Percentiles rank a stretch among this genome's conserved stretches.
These are phyloP conservation scores for Peromyscus maniculatus DNA, from an alignment of 2,113 vertebrate genomes.

Conservation along the genomic window DNA sequence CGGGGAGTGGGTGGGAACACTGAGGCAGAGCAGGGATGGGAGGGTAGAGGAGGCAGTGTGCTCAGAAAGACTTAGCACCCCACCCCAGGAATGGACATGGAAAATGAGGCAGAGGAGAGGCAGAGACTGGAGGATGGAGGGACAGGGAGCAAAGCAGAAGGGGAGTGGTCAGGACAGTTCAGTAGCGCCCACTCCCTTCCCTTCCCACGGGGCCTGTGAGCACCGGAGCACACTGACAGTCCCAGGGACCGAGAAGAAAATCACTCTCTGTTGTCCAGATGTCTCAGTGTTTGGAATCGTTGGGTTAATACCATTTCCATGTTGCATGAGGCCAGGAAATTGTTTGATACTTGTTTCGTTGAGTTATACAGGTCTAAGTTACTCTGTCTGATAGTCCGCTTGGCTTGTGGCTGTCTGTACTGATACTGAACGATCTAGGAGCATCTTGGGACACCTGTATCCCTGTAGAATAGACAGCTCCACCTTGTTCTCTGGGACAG, in stretches of 20 bases:
- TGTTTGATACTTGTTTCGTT: background rate
- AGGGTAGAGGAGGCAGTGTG: fast-evolving
- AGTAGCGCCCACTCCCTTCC: fast-evolving
- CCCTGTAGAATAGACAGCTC: background rate
- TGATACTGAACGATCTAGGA: background rate
- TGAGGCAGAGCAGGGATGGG: no score
- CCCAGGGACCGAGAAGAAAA: background rate
- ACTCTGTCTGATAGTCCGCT: background rate
- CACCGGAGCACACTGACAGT: background rate
- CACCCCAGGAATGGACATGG: background rate
- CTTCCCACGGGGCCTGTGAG: no score
- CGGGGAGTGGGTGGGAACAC: background rate
- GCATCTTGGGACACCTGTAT: fast-evolving
- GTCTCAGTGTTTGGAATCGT: background rate
- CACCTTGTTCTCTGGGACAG: background rate
- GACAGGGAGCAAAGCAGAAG: background rate
- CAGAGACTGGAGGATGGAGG: fast-evolving
- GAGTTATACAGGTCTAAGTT: background rate
- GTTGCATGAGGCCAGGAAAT: background rate
- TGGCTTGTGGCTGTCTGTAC: background rate
- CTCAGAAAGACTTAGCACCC: background rate
- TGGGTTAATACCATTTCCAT: background rate
- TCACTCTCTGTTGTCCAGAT: background rate
- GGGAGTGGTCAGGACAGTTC: background rate
- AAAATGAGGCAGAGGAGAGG: background rate